Conservation (phyloP, 2,797 vertebrate genomes). For the Enteromius fasciolatus region DNA sequence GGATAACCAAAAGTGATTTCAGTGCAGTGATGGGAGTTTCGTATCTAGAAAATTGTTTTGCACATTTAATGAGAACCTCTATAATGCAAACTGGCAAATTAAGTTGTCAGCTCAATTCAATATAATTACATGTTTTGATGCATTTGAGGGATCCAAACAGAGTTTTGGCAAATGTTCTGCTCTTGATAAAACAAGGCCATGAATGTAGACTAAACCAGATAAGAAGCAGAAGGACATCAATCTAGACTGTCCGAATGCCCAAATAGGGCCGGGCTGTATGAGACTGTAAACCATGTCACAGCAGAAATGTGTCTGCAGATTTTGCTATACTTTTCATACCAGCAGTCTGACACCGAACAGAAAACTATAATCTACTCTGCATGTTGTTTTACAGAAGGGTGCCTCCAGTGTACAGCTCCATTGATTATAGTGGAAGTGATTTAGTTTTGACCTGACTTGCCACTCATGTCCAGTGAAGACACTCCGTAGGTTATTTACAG, state of each 20-base stretch:
- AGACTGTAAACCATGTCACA: neutral
- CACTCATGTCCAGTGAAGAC: neutral
- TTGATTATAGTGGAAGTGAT: neutral
- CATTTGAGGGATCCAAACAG: constrained; percentile 32
- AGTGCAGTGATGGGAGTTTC: constrained; percentile 16
- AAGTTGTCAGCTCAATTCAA: constrained; percentile 26
- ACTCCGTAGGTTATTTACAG: neutral
- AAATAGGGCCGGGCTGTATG: neutral
- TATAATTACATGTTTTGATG: constrained; percentile 43
- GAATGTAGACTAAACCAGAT: constrained; percentile 26
- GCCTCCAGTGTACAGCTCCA: neutral
- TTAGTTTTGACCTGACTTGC: neutral
- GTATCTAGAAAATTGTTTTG: constrained; percentile 34
- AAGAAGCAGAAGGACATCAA: constrained; percentile 29
- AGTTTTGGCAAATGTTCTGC: neutral
- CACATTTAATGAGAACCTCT: constrained; percentile 41
- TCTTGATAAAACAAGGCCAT: neutral
- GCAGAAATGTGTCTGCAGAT: constrained; percentile 16
- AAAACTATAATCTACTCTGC: constrained; percentile 1
- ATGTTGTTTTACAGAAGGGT: constrained; percentile 4
- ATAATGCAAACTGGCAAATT: constrained; percentile 32
- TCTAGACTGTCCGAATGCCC: constrained; percentile 9
- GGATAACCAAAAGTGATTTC: neutral
- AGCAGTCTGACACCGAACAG: neutral
- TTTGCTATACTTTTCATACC: neutral